Conservation (phyloP, 2,113 vertebrate species). For the Sarotherodon lohbergeri region DNA sequence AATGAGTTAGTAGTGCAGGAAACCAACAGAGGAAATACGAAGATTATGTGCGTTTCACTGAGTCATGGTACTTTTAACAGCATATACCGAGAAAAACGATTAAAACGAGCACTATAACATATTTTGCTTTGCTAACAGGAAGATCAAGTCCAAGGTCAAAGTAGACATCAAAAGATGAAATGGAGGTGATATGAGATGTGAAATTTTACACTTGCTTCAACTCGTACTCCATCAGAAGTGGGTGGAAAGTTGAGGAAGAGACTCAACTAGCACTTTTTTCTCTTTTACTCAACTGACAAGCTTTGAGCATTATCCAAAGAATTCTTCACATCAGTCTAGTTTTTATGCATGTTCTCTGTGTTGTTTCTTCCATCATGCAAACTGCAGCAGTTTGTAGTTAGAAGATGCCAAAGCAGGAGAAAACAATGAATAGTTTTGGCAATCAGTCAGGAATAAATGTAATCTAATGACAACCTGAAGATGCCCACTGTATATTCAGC, state of each 20-base stretch:
- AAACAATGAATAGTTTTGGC: background rate
- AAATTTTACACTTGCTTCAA: background rate
- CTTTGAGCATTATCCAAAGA: background rate
- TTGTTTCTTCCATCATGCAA: background rate
- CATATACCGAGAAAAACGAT: background rate
- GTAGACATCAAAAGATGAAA: background rate
- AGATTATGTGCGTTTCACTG: background rate
- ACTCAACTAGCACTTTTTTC: accelerated
- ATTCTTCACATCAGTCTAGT: background rate
- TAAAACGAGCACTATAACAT: background rate
- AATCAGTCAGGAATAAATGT: background rate
- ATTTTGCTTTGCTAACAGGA: background rate
- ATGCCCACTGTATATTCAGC: background rate
- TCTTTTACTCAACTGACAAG: background rate
- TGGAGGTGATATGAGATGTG: background rate
- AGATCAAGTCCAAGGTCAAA: background rate
- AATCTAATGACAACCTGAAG: background rate
- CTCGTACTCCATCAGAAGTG: background rate
- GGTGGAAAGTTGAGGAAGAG: background rate
- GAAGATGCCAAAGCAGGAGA: background rate
- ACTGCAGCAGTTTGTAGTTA: background rate
- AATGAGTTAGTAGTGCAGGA: background rate
- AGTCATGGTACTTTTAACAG: background rate
- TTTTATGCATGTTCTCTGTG: background rate
- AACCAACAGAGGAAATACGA: background rate